Base-by-base conservation (phyloP, 1,140 invertebrate species). In the Gonatopus flavifemur region DNA sequence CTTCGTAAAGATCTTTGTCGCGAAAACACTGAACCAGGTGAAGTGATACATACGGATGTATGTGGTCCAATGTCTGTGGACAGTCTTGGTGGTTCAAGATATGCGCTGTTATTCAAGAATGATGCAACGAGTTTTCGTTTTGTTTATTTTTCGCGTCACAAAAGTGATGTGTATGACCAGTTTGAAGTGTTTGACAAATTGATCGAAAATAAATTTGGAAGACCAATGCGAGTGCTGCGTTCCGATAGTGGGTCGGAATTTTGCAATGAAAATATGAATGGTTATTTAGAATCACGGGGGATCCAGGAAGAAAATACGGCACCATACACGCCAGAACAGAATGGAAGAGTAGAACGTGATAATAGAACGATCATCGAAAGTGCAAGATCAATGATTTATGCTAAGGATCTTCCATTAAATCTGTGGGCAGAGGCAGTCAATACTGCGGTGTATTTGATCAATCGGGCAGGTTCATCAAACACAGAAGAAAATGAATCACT, bases 81-180 rank as follows among this genome's bases (percentile, higher is more conserved):
- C 74, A 71, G 10, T 40, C 69, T 3, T n/a, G 64, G 69, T 53
- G 70, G 71, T 52, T 62, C 65, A 52, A 59, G 48, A 54, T 80
- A 70, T 46, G 74, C 78, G 56, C 46, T 81, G 13, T 37, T 74
- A 2, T 70, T 81, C 21, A 80, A 76, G 55, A 78, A 81, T 64
- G 69, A 72, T 16, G 60, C 36, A 9, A 67, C 67, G 33, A 63
- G 64, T 49, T 78, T 66, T 49, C 54, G 64, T 28, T 52, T 62
- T 64, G 67, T 78, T 13, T 79, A 74, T 59, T 78, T 80, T 57
- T 41, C 71, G 0, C 70, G 64, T 31, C 41, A 71, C 32, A 77
- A 78, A 59, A 62, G 43, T 56, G 70, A 78, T 47, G 66, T 70
- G 1, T 54, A 64, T 3, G 40, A 66, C 9, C 31, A 18, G 21